phyloP scores from a whole-genome alignment of 2,888 invertebrate species.

The Sinopyrophorus schimmeli region DNA sequence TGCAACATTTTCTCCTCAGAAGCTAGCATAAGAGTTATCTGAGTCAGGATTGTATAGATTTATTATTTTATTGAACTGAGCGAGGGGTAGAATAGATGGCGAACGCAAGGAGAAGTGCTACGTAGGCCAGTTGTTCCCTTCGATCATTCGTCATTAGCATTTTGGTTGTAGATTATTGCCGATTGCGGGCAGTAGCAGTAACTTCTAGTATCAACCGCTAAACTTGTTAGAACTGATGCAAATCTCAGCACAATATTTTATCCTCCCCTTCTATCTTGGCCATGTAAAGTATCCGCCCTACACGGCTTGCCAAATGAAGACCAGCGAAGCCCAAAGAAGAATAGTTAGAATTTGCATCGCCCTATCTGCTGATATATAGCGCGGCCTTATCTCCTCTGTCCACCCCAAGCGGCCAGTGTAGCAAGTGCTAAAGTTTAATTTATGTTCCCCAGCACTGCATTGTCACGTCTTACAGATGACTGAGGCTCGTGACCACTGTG shows the following conservation, averaged over 20 bases:
- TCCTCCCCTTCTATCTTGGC: constrained; percentile 41
- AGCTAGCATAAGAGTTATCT: too few species aligned
- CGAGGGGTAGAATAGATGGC: constrained; percentile 11
- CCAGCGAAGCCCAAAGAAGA: constrained; percentile 44
- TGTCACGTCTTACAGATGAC: constrained; percentile 57
- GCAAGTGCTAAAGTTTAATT: constrained; percentile 57
- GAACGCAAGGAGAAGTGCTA: constrained; percentile 18
- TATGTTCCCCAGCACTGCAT: constrained; percentile 54
- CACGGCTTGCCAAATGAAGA: constrained; percentile 42
- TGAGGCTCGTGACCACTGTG: constrained; percentile 38
- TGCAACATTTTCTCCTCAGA: too few species aligned
- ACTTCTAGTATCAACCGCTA: constrained; percentile 32
- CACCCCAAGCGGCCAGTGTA: constrained; percentile 55
- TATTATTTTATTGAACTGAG: constrained; percentile 16
- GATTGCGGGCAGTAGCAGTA: constrained; percentile 29
- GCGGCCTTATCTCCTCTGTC: constrained; percentile 55
- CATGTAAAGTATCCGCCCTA: constrained; percentile 37
- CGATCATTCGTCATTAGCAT: constrained; percentile 31
- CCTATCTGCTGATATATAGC: constrained; percentile 53
- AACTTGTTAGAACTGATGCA: constrained; percentile 41
- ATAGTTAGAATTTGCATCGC: constrained; percentile 53
- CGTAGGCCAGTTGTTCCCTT: constrained; percentile 27
- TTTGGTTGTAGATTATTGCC: constrained; percentile 29
- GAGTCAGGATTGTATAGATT: constrained; percentile 3
- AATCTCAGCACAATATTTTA: constrained; percentile 40